Percentiles rank a stretch among this genome's conserved stretches.
phyloP scores from a whole-genome alignment of 2,888 invertebrate species.

The Limenitis arthemis region DNA sequence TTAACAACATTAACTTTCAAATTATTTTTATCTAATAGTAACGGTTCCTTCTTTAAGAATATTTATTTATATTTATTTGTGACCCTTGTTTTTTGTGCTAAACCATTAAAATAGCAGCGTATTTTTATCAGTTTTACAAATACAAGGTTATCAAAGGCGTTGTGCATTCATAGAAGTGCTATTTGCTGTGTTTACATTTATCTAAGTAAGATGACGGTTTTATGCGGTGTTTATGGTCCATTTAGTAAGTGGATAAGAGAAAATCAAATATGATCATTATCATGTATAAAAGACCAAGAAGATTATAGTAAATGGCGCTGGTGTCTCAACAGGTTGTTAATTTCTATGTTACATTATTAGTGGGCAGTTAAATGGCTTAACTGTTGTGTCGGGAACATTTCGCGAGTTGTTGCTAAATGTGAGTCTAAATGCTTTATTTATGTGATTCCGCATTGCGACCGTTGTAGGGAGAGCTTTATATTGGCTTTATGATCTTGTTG shows the following conservation, averaged over 20 bases:
- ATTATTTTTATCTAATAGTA: too few relatives aligned
- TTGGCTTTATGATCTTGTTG: conserved; percentile 15
- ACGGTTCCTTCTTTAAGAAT: too few relatives aligned
- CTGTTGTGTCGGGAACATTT: conserved; percentile 37
- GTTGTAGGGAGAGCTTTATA: conserved; percentile 30
- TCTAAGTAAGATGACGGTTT: neutral
- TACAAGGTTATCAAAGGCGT: neutral
- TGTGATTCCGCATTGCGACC: conserved; percentile 42
- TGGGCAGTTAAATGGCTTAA: conserved; percentile 46
- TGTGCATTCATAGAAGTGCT: neutral
- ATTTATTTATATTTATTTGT: too few relatives aligned
- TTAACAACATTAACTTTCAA: too few relatives aligned
- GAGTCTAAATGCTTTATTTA: conserved; percentile 48
- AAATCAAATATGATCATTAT: conserved; percentile 6
- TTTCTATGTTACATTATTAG: conserved; percentile 27
- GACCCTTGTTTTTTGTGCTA: too few relatives aligned
- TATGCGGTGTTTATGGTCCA: neutral
- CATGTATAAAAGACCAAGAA: neutral
- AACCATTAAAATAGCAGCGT: too few relatives aligned
- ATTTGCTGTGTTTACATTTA: neutral
- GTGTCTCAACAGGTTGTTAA: conserved; percentile 17
- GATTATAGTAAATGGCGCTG: conserved; percentile 10
- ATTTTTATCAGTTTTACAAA: neutral
- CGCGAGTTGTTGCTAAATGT: conserved; percentile 50
- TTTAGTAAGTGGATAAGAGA: neutral